phyloP scores from a whole-genome alignment of 2,113 vertebrate genomes.

The Menura novaehollandiae region DNA sequence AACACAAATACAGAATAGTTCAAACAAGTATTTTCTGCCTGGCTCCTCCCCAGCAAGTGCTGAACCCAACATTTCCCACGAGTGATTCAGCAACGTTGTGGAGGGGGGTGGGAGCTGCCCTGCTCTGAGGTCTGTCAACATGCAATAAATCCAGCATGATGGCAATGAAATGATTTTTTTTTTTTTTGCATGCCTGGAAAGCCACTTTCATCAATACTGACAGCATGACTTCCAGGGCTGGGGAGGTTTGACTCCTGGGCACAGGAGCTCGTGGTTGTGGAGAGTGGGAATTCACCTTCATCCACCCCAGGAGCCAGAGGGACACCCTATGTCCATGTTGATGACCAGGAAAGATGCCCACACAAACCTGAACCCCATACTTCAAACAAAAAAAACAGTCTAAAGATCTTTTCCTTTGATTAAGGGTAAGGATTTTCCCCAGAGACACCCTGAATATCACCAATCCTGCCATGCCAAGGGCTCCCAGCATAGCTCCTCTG shows the following conservation, averaged over 20 bases:
- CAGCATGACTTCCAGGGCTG: neutral
- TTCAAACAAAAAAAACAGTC: neutral
- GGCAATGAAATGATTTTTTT: neutral
- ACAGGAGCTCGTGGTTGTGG: neutral
- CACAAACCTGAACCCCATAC: neutral
- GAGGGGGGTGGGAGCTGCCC: neutral
- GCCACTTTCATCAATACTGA: neutral
- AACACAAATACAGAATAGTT: neutral
- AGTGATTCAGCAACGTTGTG: neutral
- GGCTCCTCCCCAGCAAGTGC: neutral
- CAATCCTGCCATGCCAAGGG: neutral
- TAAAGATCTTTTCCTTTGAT: neutral
- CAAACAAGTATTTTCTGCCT: neutral
- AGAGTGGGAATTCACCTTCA: neutral
- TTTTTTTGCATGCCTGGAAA: neutral
- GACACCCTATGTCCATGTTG: fast-evolving
- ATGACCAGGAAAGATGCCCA: neutral
- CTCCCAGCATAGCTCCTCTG: neutral
- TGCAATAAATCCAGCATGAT: neutral
- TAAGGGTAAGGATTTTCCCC: neutral
- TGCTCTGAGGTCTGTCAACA: neutral
- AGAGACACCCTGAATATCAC: neutral
- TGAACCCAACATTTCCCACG: neutral
- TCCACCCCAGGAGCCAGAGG: neutral
- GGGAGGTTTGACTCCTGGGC: neutral